Base-by-base conservation (phyloP, 2,888 invertebrate genomes). In the Laspeyria flexula region DNA sequence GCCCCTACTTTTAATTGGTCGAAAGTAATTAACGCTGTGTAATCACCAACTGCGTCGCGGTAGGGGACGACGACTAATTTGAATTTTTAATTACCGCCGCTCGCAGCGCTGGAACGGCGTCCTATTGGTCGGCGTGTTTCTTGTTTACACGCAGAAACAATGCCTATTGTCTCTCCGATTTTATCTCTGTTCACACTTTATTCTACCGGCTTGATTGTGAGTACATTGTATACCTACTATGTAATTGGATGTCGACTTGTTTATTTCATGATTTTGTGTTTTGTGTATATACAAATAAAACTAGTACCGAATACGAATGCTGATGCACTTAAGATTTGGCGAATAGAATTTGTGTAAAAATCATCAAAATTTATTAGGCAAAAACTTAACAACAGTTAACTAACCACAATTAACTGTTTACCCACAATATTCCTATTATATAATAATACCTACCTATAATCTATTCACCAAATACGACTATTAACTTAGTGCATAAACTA, bases 1-100 rank as follows among this genome's bases (percentile, higher is more conserved):
- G 84, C 86, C 81, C 79, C 80, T 74, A 71, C 65, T 81, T 89
- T 88, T 91, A 92, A 91, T 92, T 91, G 91, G 91, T 85, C 85
- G 83, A 73, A 60, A 66, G 86, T 90, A 92, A 92, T 92, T 92
- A 92, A 86, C 88, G 86, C 87, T 71, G 62, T 41, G 86, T 88
- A 88, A 88, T 90, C 88, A 85, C 89, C 88, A 85, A 88, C 87
- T 77, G 83, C 79, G 80, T 74, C 74, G 79, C 71, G 71, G 80
- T 79, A 84, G 84, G 88, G 89, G 91, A 81, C 83, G 84, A 76
- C 71, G 78, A 71, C 83, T 89, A 87, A 91, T 91, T 92, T 91
- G 81, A 90, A 91, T 89, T 91, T 92, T 92, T 91, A 92, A 91
- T 91, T 91, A 90, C 71, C 72, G 63, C 64, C 67, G 63, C 61